phyloP scores from a whole-genome alignment of 2,113 vertebrate genomes.

The Leucoraja erinaceus region DNA sequence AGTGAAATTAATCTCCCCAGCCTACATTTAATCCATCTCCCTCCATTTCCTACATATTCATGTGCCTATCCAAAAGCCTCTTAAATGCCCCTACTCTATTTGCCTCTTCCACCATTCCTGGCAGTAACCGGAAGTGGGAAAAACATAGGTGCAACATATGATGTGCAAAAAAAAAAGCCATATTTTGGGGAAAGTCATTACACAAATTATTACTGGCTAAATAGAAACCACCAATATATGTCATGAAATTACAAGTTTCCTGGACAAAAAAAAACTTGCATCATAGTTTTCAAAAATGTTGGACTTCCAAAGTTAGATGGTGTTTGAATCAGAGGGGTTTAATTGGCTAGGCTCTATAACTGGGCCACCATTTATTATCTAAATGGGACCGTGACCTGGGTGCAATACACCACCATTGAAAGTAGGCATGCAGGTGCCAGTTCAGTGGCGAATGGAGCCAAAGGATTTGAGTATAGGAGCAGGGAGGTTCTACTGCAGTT shows the following conservation, averaged over 20 bases:
- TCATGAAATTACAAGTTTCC: neutral
- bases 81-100: too few relatives aligned
- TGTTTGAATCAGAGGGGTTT: neutral
- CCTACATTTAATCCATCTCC: too few relatives aligned
- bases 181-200: neutral
- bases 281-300: neutral
- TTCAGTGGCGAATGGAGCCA: too few relatives aligned
- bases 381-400: too few relatives aligned
- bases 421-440: too few relatives aligned
- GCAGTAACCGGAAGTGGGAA: neutral
- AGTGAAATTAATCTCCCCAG: too few relatives aligned
- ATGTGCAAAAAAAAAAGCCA: neutral
- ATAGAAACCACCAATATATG: neutral
- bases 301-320: neutral
- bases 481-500: too few relatives aligned
- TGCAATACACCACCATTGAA: too few relatives aligned
- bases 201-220: neutral
- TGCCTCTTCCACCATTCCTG: neutral
- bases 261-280: neutral
- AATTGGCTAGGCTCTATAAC: neutral
- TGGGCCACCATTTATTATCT: too few relatives aligned
- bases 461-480: too few relatives aligned
- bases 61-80: too few relatives aligned
- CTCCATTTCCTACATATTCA: too few relatives aligned
- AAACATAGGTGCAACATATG: neutral